phyloP scores from a whole-genome alignment of 2,113 vertebrate species.

The Pygoscelis adeliae region DNA sequence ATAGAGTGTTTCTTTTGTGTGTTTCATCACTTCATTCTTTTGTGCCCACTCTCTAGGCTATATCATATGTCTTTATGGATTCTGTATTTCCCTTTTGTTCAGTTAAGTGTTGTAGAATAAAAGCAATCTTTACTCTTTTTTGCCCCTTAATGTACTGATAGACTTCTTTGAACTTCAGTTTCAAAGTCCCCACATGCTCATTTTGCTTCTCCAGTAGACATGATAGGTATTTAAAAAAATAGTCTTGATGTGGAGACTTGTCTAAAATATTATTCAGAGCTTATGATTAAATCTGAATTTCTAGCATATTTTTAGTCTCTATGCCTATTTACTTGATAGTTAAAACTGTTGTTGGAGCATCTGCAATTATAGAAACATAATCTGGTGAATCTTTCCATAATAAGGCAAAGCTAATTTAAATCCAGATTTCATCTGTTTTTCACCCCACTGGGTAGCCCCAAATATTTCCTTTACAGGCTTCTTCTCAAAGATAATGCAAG shows the following conservation, averaged over 20 bases:
- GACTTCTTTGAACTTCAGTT: conserved; percentile 14
- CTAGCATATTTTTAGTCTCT: background rate
- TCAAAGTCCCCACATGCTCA: background rate
- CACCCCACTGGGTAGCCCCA: background rate
- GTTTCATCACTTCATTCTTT: background rate
- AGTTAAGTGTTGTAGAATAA: background rate
- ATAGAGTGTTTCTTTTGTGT: background rate
- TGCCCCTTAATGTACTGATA: background rate
- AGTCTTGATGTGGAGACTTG: background rate
- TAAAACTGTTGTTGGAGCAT: background rate
- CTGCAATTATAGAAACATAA: background rate
- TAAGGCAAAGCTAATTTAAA: background rate
- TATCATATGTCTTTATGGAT: background rate
- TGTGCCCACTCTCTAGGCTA: background rate
- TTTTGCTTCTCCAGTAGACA: background rate
- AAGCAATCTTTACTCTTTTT: background rate
- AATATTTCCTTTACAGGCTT: background rate
- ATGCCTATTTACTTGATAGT: background rate
- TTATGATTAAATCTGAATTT: background rate
- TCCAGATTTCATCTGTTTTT: background rate
- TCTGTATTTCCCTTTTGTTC: background rate
- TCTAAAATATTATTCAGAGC: background rate
- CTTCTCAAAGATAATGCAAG: background rate
- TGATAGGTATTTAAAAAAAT: background rate
- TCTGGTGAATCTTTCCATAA: background rate